Percentiles rank a stretch among this genome's conserved stretches.
Evolutionary conservation across 1,140 invertebrate species (phyloP).

Genomic region (Holotrichia oblita): DNA sequence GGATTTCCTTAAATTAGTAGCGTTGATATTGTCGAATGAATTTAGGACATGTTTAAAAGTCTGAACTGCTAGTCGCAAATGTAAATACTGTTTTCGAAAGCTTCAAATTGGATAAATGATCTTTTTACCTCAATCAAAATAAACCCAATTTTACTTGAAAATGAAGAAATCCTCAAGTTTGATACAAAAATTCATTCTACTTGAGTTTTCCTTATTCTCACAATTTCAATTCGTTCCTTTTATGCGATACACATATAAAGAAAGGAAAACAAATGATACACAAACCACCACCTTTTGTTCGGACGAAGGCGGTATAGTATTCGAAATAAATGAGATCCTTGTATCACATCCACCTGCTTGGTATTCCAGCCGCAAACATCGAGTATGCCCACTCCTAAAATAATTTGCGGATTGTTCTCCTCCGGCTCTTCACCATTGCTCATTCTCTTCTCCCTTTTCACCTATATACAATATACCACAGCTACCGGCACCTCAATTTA

Average conservation of each 20-base stretch:
- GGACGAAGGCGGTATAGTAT: background rate
- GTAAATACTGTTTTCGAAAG: no score
- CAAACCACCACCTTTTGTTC: background rate
- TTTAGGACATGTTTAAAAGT: no score
- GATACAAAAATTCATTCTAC: no score
- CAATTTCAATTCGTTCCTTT: background rate
- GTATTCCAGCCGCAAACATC: constrained; percentile 46
- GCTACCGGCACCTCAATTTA: constrained; percentile 45
- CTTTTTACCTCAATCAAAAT: no score
- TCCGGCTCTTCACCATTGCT: background rate
- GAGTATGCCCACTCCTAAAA: constrained; percentile 55
- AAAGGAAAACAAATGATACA: background rate
- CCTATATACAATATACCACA: background rate
- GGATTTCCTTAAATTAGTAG: no score
- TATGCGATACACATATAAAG: background rate
- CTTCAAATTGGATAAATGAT: no score
- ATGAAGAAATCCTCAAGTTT: no score
- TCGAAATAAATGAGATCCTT: constrained; percentile 32
- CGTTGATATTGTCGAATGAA: no score
- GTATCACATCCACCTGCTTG: constrained; percentile 40
- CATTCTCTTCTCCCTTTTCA: background rate
- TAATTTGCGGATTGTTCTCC: constrained; percentile 56
- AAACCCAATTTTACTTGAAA: no score
- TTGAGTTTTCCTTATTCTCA: no score
- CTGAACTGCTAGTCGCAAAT: no score